Evolutionary conservation across 2,113 vertebrate species (phyloP), one percentile per base, ranked within the genome.

Genomic region (Tapirus terrestris): DNA sequence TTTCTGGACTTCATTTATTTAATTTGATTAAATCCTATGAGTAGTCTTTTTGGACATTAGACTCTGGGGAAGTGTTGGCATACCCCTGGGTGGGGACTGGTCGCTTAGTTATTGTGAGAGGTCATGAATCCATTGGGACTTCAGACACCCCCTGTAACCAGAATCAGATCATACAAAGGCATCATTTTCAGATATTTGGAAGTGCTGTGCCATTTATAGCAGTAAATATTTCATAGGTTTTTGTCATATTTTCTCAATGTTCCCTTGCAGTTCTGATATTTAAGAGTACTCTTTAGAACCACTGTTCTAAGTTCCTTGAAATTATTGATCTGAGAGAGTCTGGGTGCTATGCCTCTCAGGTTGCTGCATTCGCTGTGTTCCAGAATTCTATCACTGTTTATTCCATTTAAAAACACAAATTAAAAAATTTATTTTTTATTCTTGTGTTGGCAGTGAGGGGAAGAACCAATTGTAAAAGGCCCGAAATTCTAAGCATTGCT

Each of bases 401-500:
- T 88, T 89, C 80, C 45, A 17, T 20, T 93, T 85, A 76, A 51
- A 88, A 86, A 51, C 17, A 31, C 12, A n/a, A 76, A 21, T 73
- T 53, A 1, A 79, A 79, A 86, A 94, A 75, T 36, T 84, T 95
- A 95, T 25, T 29, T 56, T 29, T 25, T 91, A 13, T 91, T 83
- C 33, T 91, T 68, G 7, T 76, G 25, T 83, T 90, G 56, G 33
- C 29, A 23, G 17, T 45, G 65, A 95, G 33, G 53, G 33, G 56
- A 91, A 70, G 33, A 89, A 36, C 36, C 25, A 16, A 14, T 61
- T 81, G 60, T 86, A 51, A 75, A 67, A 96, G 63, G 25, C 45
- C 27, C 36, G 3, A 27, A 14, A 36, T 85, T 73, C 43, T 89
- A 53, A 95, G 33, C 76, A 53, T 7, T 18, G 8, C 39, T 83